Evolutionary conservation across 2,113 vertebrate species (phyloP), one percentile per base, ranked within the genome.

Genomic region (Phyllostomus discolor): DNA sequence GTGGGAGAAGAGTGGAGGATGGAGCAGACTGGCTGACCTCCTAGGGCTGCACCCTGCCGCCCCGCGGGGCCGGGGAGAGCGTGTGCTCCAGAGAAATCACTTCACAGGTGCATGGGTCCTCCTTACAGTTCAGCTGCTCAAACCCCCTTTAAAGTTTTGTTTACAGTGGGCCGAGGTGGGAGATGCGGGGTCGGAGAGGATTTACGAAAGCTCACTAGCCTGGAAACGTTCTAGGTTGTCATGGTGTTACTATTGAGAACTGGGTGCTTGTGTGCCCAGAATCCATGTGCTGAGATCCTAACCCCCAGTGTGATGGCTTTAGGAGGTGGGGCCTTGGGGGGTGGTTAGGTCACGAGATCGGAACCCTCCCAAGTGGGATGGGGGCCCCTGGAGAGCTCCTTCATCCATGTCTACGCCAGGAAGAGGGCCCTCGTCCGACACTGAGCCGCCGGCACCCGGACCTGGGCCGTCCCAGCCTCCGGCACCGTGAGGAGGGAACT

Each of bases 41-140:
- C 38, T 28, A 1, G 41, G 79, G 35, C 33, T 12, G 22, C 14
- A 0, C 33, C 54, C 66, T 20, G 33, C 59, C 57, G 50, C 16
- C 57, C 5, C 2, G 0, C 5, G 54, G 80, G 75, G 48, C 66
- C 6, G 10, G 15, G n/a, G 20, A 7, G 1, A 5, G 1, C 10
- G 19, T 28, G 62, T 22, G 4, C 64, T 41, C 0, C 43, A 5
- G 48, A 59, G 20, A 62, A 46, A 1, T 2, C 0, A 5, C 10
- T 14, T n/a, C 24, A 0, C 0, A 2, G 14, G 19, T 1, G 1
- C 6, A 7, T 8, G 38, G 3, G 0, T 17, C 50, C 26, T 28
- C 38, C 28, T 64, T 48, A 10, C 1, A 16, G 48, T 64, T 28
- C 4, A 0, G 19, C 31, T 10, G 1, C 38, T 84, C n/a, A 54